phyloP scores from a whole-genome alignment of 2,797 vertebrate genomes.

The Pseudocheirus occidentalis region DNA sequence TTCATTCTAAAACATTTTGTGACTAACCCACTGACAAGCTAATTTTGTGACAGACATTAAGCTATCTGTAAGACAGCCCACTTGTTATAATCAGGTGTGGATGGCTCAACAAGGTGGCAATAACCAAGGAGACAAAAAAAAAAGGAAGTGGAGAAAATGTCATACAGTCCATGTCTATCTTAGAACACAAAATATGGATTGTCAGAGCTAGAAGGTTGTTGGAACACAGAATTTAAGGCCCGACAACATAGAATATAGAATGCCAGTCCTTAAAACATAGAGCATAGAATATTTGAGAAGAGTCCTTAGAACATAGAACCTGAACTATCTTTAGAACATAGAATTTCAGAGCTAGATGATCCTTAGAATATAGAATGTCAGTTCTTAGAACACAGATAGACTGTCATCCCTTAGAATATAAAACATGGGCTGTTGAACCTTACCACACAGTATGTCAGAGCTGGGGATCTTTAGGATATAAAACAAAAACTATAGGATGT shows the following conservation, averaged over 20 bases:
- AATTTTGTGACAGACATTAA: slow-evolving; percentile 64
- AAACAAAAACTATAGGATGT: neutral
- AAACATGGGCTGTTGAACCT: too few species aligned
- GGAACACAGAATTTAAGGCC: neutral
- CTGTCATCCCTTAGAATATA: neutral
- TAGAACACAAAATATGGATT: neutral
- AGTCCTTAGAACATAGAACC: neutral
- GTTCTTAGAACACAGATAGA: neutral
- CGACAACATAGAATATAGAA: neutral
- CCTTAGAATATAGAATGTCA: neutral
- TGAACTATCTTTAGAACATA: neutral
- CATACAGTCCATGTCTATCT: neutral
- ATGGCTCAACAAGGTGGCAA: slow-evolving; percentile 24
- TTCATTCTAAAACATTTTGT: slow-evolving; percentile 60
- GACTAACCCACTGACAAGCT: slow-evolving; percentile 62
- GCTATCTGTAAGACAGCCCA: slow-evolving; percentile 11
- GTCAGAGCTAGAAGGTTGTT: neutral
- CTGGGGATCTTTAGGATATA: neutral
- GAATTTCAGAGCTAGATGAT: neutral
- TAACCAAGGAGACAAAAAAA: neutral
- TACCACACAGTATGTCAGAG: neutral
- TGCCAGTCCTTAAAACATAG: neutral
- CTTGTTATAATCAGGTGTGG: neutral
- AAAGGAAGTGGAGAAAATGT: neutral
- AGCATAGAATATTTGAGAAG: neutral